Evolutionary conservation across 1,140 invertebrate species (phyloP), one percentile per base, ranked within the genome.

Genomic region (Adelges cooleyi): DNA sequence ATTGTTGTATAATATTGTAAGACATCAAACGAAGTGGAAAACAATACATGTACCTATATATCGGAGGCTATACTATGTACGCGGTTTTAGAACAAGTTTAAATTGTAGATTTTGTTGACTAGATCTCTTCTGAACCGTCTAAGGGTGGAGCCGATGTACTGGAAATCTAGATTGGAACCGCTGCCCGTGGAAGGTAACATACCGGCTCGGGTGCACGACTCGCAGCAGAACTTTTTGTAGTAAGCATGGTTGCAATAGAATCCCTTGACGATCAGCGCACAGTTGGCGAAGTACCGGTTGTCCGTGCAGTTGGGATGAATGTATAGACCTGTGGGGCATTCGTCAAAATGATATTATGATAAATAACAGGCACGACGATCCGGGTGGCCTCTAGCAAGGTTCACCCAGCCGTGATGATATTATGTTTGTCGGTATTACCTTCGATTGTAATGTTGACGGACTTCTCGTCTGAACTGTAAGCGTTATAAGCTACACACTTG

Each of bases 151-250:
- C 42, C 42, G 17, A 48, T 44, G 9, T 48, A 27, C 1, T 20
- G 25, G 0, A 20, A 20, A 5, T 74, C 70, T n/a, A 78, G 66
- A 68, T 79, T 75, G 3, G 75, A 72, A 29, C 15, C 38, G 13
- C 13, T 3, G 8, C 75, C 77, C 42, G 69, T 72, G 1, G 71
- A 67, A 3, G 81, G 77, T 10, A 89, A 72, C 69, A 89, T 85
- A 2, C 89, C 89, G 2, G 90, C 89, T 74, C 86, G 77, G 36
- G 89, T 88, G 72, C 92, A 95, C 1, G 90, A 92, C 72, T 85
- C 81, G 75, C 93, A 96, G 74, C 93, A 96, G 82, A 93, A 95
- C 73, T 82, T 81, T n/a, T 86, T 86, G 73, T 95, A 96, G 74
- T 92, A 92, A 68, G 82, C 79, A 74, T 95, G 92, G 9, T 79